Base-by-base conservation (phyloP, 2,113 vertebrate species). In the Austrofundulus limnaeus region DNA sequence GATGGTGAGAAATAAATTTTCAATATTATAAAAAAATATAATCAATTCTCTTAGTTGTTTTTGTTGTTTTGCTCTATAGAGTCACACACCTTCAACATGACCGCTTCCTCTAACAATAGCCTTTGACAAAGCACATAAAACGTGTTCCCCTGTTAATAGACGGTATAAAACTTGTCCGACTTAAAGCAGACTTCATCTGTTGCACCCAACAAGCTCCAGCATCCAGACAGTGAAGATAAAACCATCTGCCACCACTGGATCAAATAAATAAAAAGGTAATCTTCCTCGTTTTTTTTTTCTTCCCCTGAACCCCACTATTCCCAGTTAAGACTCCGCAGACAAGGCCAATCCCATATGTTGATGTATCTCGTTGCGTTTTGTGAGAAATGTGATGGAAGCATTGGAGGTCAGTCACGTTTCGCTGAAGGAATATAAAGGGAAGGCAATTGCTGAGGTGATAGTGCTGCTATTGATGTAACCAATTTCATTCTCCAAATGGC, bases 401-500 rank as follows among this genome's bases (percentile, higher is more conserved):
- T 65, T 48, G 76, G 83, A 77, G 87, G 86, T 84, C 83, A 83
- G 87, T 86, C 87, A 75, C 71, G 80, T 90, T 85, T 75, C 84
- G 64, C 78, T 66, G 77, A 78, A 83, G 83, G 86, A 89, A 89
- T 86, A 90, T 86, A 88, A 86, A 88, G 76, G 85, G 78, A 85
- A 86, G 80, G 84, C 87, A 88, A 88, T 87, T 85, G 87, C 84
- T 78, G 71, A 85, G 89, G 89, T 87, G 89, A 90, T 89, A 87
- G 85, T 64, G 66, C 71, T 43, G 75, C 89, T 89, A 88, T 89
- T 91, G 87, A 88, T 88, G 87, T 87, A 90, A 89, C 89, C 88
- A 88, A 90, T 90, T 89, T 87, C 89, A 85, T 85, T 89, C 83
- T 89, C 87, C 88, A 89, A 90, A 90, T 90, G 89, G 83, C 84